Evolutionary conservation across 2,113 vertebrate genomes (phyloP).

Genomic region (Hucho hucho): DNA sequence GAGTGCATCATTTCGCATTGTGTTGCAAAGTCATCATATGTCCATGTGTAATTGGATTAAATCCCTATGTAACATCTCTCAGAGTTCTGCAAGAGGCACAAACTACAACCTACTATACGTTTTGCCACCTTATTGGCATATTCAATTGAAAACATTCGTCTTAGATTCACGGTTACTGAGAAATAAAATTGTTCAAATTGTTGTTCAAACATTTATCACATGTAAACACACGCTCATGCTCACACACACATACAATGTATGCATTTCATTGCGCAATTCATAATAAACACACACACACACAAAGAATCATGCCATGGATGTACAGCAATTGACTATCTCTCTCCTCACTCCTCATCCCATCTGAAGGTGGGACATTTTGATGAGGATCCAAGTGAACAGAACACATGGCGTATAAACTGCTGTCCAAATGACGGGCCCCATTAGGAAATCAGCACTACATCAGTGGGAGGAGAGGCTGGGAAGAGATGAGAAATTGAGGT

Average conservation of each 20-base stretch:
- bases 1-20: neutral
- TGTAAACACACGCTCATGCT: neutral
- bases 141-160: neutral
- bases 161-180: neutral
- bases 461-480: constrained; percentile 46
- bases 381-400: constrained; percentile 39
- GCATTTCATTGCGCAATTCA: neutral
- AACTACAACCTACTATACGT: neutral
- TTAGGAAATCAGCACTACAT: constrained; percentile 52
- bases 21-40: neutral
- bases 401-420: constrained; percentile 42
- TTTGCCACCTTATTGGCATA: neutral
- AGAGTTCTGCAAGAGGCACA: neutral
- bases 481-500: constrained; percentile 69
- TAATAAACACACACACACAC: neutral
- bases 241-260: neutral
- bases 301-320: neutral
- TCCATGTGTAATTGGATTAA: neutral
- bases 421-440: constrained; percentile 25
- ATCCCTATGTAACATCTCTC: neutral
- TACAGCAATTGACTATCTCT: neutral
- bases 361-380: constrained; percentile 20
- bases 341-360: neutral
- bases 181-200: neutral
- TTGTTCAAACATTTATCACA: neutral